Conservation (phyloP, 2,888 invertebrate species). For the Scaptomyza reducta region DNA sequence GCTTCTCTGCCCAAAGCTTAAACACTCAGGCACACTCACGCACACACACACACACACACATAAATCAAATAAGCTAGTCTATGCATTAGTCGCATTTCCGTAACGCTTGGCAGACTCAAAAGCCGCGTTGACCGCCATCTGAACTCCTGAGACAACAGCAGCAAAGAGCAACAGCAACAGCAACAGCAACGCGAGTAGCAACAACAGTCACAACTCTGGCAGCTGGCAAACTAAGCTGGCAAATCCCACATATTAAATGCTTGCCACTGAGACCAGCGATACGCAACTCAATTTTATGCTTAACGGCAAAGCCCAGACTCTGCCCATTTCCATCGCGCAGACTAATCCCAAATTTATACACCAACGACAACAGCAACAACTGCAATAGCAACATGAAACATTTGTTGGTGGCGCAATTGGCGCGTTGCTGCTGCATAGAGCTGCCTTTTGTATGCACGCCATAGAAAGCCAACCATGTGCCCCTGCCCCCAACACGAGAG, state of each 20-base stretch:
- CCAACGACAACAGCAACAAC: conserved; percentile 23
- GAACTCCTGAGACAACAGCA: conserved; percentile 10
- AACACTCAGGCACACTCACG: not conserved
- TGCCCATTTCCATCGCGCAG: not conserved
- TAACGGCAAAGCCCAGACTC: conserved; percentile 34
- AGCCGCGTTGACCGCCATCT: conserved; percentile 34
- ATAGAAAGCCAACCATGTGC: conserved; percentile 19
- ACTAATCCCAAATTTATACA: conserved; percentile 58
- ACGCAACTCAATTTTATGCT: conserved; percentile 63
- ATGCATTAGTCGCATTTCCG: conserved; percentile 28
- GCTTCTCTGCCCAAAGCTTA: not conserved
- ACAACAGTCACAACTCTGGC: conserved; percentile 28
- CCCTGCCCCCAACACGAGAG: conserved; percentile 41
- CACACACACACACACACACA: conserved; percentile 5
- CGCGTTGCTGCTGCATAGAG: conserved; percentile 25
- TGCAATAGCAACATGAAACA: not conserved
- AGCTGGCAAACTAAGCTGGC: conserved; percentile 35
- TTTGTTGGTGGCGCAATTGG: conserved; percentile 7
- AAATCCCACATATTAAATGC: conserved; percentile 69
- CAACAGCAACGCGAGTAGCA: not conserved
- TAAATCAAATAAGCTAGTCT: conserved; percentile 39
- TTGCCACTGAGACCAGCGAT: conserved; percentile 27
- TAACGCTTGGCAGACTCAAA: conserved; percentile 25
- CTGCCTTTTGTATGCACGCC: conserved; percentile 25
- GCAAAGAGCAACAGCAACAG: not conserved